phyloP scores from a whole-genome alignment of 2,113 vertebrate species.

The Rhizomys pruinosus region DNA sequence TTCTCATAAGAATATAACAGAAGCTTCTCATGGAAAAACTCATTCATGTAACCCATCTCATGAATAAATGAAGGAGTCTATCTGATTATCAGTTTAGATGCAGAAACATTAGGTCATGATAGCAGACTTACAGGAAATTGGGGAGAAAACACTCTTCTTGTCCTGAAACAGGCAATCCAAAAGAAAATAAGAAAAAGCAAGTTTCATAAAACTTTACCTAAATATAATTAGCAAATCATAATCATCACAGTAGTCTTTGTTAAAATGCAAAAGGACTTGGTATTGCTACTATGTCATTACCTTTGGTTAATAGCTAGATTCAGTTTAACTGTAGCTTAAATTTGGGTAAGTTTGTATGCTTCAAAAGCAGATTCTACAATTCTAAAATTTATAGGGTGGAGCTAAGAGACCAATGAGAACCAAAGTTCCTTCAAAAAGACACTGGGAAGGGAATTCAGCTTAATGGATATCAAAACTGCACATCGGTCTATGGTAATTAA shows the following conservation, averaged over 20 bases:
- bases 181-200: not conserved
- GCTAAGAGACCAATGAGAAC: not conserved
- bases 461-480: not conserved
- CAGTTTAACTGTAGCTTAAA: not conserved
- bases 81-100: not conserved
- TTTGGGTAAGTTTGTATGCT: not conserved
- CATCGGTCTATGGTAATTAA: not conserved
- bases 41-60: not conserved
- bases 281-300: not conserved
- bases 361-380: not conserved
- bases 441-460: not conserved
- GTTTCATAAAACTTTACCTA: not conserved
- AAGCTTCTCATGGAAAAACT: not conserved
- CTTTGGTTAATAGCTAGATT: not conserved
- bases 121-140: not conserved
- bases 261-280: not conserved
- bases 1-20: not conserved
- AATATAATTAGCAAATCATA: not conserved
- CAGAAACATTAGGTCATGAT: not conserved
- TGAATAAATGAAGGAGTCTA: not conserved
- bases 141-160: not conserved
- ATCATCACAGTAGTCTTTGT: not conserved
- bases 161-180: not conserved
- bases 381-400: not conserved
- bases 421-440: not conserved